Conservation (phyloP, 2,113 vertebrate species). For the Psephotus haematonotus region DNA sequence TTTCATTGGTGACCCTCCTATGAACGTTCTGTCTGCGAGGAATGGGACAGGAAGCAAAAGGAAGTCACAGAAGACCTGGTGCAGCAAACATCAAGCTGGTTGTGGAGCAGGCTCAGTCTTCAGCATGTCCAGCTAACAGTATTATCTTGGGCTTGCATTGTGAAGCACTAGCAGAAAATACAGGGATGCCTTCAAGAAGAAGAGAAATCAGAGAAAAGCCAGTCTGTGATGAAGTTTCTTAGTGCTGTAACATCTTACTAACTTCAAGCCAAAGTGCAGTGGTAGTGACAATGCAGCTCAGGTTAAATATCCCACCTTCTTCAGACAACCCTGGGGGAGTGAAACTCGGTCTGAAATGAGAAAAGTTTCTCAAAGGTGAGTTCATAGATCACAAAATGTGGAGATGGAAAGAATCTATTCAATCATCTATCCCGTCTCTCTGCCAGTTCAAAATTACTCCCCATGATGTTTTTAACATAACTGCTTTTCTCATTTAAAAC, state of each 20-base stretch:
- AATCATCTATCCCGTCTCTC: constrained; percentile 15
- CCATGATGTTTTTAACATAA: constrained; percentile 37
- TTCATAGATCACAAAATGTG: constrained; percentile 21
- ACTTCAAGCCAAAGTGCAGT: neutral
- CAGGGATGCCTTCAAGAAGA: neutral
- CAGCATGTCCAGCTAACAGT: neutral
- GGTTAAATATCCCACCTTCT: neutral
- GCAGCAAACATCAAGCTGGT: neutral
- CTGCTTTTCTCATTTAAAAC: constrained; percentile 44
- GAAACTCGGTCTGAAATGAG: neutral
- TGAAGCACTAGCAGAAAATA: neutral
- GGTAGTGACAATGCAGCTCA: neutral
- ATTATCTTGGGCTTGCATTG: neutral
- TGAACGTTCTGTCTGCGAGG: neutral
- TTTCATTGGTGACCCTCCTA: neutral
- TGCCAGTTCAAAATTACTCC: constrained; percentile 55
- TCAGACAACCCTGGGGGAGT: neutral
- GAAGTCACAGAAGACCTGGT: neutral
- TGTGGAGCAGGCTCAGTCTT: fast-evolving
- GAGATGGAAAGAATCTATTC: constrained; percentile 61
- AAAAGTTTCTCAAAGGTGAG: constrained; percentile 46
- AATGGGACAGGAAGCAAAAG: neutral
- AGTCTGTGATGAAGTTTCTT: neutral
- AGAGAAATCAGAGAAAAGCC: neutral
- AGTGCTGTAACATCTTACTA: neutral